Evolutionary conservation across 2,797 vertebrate species (phyloP).

Genomic region (Mastacembelus armatus): DNA sequence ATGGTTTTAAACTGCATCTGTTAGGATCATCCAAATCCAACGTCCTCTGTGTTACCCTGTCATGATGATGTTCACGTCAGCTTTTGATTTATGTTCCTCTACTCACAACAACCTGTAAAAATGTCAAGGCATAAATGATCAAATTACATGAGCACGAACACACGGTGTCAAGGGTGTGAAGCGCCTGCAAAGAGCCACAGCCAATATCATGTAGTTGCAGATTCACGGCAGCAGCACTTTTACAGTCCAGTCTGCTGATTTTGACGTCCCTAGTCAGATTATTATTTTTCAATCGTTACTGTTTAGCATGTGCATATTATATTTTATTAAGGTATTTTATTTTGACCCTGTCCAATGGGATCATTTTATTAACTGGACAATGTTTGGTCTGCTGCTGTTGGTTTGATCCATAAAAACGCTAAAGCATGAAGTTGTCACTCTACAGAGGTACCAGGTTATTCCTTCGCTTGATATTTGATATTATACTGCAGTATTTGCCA

Average conservation of each 20-base stretch:
- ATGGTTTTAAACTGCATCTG: conserved; percentile 19
- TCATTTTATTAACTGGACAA: not conserved
- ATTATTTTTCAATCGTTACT: not conserved
- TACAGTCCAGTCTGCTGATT: not conserved
- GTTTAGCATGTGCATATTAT: not conserved
- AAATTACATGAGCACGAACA: conserved; percentile 34
- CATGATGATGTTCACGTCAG: conserved; percentile 26
- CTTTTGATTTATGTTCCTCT: conserved; percentile 36
- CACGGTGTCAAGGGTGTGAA: conserved; percentile 24
- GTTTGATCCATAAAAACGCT: too few relatives aligned
- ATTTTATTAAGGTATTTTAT: too few relatives aligned
- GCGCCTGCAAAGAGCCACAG: conserved; percentile 12
- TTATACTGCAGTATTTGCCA: conserved; percentile 61
- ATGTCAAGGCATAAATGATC: conserved; percentile 40
- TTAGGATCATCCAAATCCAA: conserved; percentile 24
- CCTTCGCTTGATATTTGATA: conserved; percentile 76
- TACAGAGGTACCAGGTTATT: too few relatives aligned
- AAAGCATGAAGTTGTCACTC: too few relatives aligned
- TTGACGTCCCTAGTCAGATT: too few relatives aligned
- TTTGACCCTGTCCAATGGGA: not conserved
- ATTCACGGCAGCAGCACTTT: conserved; percentile 1
- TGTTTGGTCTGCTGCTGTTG: not conserved
- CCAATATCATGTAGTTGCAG: conserved; percentile 6
- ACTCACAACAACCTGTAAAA: conserved; percentile 42
- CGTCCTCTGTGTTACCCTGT: conserved; percentile 19